These are phyloP conservation scores for Microctenopoma steveboyesi DNA, from an alignment of 2,797 vertebrate species.

Conservation along the genomic window DNA sequence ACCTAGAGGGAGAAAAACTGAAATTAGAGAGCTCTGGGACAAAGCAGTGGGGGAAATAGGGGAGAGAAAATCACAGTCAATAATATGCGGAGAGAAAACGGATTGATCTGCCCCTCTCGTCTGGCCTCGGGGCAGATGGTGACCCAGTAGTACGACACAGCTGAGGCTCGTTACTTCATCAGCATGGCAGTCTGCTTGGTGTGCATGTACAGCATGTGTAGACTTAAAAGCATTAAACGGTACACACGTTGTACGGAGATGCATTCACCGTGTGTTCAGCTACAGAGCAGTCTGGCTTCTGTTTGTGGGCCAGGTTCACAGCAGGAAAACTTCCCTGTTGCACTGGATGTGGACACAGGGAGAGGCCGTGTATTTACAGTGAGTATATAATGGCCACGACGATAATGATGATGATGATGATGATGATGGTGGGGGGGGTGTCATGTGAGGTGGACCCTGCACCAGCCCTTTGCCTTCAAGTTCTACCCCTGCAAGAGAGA, in stretches of 20 bases:
- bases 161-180: constrained; percentile 40
- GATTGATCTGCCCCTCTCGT: constrained; percentile 54
- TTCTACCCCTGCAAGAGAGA: neutral
- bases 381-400: constrained; percentile 5
- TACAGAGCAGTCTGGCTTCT: neutral
- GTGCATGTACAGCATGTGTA: constrained; percentile 2
- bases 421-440: constrained; percentile 29
- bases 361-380: neutral
- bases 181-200: constrained; percentile 14
- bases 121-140: constrained; percentile 45
- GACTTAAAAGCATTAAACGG: neutral
- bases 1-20: constrained; percentile 20
- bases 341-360: neutral
- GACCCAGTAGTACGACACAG: constrained; percentile 67
- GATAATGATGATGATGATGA: too few relatives aligned
- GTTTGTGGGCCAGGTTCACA: neutral
- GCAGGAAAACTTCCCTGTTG: neutral
- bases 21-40: neutral
- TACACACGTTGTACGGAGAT: constrained; percentile 4
- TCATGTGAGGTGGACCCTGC: constrained; percentile 4
- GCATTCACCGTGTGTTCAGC: neutral
- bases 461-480: neutral
- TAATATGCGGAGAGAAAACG: constrained; percentile 42
- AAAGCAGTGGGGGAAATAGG: neutral
- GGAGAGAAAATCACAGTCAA: constrained; percentile 28